Base-by-base conservation (phyloP, 2,113 vertebrate species). In the Leucosticte australis region DNA sequence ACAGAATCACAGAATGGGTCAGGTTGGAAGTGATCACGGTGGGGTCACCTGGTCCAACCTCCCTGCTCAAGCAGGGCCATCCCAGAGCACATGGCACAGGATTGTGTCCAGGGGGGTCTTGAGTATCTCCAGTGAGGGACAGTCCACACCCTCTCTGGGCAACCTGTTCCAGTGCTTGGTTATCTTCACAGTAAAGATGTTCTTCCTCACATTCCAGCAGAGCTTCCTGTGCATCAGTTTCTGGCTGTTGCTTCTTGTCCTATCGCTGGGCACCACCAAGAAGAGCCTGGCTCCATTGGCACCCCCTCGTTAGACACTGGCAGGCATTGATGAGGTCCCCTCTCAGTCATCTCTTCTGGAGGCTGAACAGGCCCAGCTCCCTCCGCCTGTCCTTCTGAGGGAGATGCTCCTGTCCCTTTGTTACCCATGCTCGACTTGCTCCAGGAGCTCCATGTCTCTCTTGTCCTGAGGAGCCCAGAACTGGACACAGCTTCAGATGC, bases 91-190 rank as follows among this genome's bases (percentile, higher is more conserved):
- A 12, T 24, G 23, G 28, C 59, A 24, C 57, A 52, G 52, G 27
- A 33, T 28, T 8, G 1, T 33, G 18, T 57, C 26, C 33, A 37
- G 27, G 0, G 8, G 0, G 14, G 50, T 65, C 9, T 33, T 4
- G 35, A 50, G 2, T 21, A 56, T 56, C 31, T 33, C 19, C 31
- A 56, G 31, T 26, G 22, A 65, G 10, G 14, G 7, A 44, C 2
- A 13, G 1, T 50, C 22, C 10, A 9, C 31, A 16, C 0, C 2
- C 5, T 44, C 27, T 57, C 14, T 1, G 42, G 24, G 4, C 17
- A 73, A 2, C 0, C 14, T 50, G 26, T 23, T 57, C 30, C 22
- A 50, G 26, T 57, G 17, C 2, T 0, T 10, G 5, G 16, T 71
- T 1, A 22, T 2, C 42, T 5, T 2, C 15, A 35, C 11, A 21